phyloP scores from a whole-genome alignment of 2,113 vertebrate species.

The Limnothrissa miodon region DNA sequence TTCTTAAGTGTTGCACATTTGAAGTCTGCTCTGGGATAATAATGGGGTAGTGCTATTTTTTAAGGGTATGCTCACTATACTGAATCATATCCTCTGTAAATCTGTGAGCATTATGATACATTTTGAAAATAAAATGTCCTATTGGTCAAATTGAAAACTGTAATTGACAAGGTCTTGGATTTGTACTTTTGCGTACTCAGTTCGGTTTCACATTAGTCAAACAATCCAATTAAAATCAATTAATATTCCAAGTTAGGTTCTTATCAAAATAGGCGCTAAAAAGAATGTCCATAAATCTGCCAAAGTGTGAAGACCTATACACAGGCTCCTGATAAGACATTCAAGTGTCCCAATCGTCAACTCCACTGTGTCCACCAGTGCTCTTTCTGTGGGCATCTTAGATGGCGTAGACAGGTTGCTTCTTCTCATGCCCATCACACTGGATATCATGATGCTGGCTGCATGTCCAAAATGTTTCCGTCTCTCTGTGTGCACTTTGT shows the following conservation, averaged over 20 bases:
- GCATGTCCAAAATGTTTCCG: slow-evolving; percentile 53
- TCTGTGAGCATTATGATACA: neutral
- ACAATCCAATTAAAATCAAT: neutral
- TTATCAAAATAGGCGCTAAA: neutral
- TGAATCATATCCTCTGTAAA: neutral
- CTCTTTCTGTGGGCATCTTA: neutral
- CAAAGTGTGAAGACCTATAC: neutral
- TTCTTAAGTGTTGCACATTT: neutral
- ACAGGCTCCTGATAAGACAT: neutral
- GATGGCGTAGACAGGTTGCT: slow-evolving; percentile 63
- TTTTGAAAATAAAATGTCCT: neutral
- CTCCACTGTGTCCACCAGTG: neutral
- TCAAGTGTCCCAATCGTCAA: neutral
- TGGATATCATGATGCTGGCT: slow-evolving; percentile 35
- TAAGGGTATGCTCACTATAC: neutral
- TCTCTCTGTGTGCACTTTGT: slow-evolving; percentile 36
- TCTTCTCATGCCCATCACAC: slow-evolving; percentile 59
- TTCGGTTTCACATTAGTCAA: neutral
- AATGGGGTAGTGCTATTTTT: neutral
- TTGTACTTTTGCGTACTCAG: neutral
- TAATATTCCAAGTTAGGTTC: neutral
- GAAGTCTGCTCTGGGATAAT: neutral
- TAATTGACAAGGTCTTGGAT: neutral
- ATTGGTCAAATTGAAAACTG: neutral
- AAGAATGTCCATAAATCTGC: neutral